phyloP scores from a whole-genome alignment of 2,888 invertebrate genomes.

The Caradrina clavipalpis region DNA sequence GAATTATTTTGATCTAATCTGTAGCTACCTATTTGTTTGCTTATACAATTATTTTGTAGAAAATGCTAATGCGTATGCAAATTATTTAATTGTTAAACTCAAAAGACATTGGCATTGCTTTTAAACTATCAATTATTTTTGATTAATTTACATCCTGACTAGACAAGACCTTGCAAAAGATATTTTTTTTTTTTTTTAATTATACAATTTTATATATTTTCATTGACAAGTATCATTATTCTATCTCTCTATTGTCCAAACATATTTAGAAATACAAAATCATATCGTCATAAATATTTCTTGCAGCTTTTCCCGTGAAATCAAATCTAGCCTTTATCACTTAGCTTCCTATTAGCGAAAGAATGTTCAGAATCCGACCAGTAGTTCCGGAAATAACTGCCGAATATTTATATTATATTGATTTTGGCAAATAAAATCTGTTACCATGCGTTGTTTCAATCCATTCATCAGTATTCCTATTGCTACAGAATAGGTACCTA shows the following conservation, averaged over 20 bases:
- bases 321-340: too few relatives aligned
- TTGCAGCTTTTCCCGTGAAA: background rate
- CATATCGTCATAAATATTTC: background rate
- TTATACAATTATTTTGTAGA: background rate
- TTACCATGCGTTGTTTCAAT: conserved; percentile 3
- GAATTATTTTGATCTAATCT: conserved; percentile 3
- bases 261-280: background rate
- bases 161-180: background rate
- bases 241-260: background rate
- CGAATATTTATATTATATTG: too few relatives aligned
- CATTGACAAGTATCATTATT: background rate
- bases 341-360: too few relatives aligned
- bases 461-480: conserved; percentile 2
- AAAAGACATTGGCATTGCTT: background rate
- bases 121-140: background rate
- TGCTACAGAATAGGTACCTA: conserved; percentile 5
- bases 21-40: background rate
- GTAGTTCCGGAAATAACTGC: too few relatives aligned
- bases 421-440: background rate
- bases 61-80: conserved; percentile 3
- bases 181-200: background rate
- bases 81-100: conserved; percentile 16
- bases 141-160: background rate
- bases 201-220: background rate
- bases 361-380: too few relatives aligned